Evolutionary conservation across 1,140 invertebrate species (phyloP).

Genomic region (Harpegnathos saltator): DNA sequence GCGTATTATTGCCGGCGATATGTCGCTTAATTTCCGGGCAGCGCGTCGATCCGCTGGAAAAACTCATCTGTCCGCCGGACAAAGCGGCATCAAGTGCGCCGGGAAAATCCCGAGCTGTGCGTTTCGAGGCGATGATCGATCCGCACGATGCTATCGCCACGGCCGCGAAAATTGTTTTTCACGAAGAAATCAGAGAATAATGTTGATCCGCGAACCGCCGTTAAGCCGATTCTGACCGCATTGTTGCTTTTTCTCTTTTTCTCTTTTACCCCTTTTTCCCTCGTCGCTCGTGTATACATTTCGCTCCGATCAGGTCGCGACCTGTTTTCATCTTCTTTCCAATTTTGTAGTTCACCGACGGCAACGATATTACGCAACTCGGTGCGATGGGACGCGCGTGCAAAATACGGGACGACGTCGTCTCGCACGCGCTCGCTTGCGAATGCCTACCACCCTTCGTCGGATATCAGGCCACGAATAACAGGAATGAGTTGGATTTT

Average conservation of each 20-base stretch:
- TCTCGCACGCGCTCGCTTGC: neutral
- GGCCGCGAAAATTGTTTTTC: constrained; percentile 51
- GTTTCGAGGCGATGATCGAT: constrained; percentile 34
- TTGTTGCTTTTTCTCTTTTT: constrained; percentile 36
- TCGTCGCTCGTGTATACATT: no score
- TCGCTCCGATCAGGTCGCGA: no score
- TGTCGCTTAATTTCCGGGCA: constrained; percentile 6
- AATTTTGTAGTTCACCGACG: constrained; percentile 32
- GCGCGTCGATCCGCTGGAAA: constrained; percentile 10
- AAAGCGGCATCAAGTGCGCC: constrained; percentile 28
- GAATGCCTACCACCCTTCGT: no score
- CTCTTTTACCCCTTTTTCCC: no score
- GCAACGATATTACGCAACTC: neutral
- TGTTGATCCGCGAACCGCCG: constrained; percentile 20
- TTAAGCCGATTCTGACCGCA: constrained; percentile 53
- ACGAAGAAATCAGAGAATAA: constrained; percentile 46
- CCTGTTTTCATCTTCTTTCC: constrained; percentile 39
- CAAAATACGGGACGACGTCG: constrained; percentile 5
- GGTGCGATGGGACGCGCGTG: neutral
- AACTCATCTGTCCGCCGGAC: constrained; percentile 8
- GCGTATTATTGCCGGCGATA: constrained; percentile 1
- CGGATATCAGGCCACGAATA: constrained; percentile 8
- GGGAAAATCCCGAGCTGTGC: constrained; percentile 14
- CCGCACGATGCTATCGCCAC: constrained; percentile 22
- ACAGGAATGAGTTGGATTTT: constrained; percentile 35